Percentiles rank a stretch among this genome's conserved stretches.
These are phyloP conservation scores for Eubasilissa regina DNA, from an alignment of 1,140 invertebrate species.

Conservation along the genomic window DNA sequence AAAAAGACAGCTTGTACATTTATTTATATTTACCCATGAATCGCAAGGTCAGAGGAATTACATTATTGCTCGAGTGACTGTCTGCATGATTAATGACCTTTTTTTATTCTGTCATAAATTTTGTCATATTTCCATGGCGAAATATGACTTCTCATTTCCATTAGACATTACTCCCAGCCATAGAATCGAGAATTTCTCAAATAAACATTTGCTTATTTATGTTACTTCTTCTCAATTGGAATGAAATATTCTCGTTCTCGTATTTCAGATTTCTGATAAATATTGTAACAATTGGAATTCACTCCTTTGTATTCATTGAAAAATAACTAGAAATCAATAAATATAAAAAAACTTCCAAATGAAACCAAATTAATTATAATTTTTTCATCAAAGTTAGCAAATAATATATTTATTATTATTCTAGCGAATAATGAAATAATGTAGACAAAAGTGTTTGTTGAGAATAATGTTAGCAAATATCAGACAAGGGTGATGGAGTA, in stretches of 20 bases:
- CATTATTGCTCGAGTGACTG: constrained; percentile 1
- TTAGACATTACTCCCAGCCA: constrained; percentile 2
- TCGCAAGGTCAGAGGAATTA: neutral
- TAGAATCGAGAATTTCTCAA: neutral
- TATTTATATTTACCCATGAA: neutral
- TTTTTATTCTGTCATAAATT: constrained; percentile 24
- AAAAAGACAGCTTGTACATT: too few species aligned
- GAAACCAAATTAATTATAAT: too few species aligned
- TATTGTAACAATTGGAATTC: neutral
- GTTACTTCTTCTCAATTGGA: constrained; percentile 1
- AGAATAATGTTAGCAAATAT: too few species aligned
- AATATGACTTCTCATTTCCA: constrained; percentile 25
- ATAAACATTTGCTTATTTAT: neutral
- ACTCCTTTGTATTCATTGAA: too few species aligned
- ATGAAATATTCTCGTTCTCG: neutral
- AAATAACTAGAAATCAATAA: too few species aligned
- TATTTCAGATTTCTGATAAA: neutral
- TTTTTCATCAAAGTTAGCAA: too few species aligned
- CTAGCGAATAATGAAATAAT: too few species aligned
- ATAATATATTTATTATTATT: too few species aligned
- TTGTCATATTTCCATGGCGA: neutral
- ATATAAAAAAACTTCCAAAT: too few species aligned
- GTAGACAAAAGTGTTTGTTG: too few species aligned
- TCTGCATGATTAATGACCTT: neutral
- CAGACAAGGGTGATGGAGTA: too few species aligned